phyloP scores from a whole-genome alignment of 2,797 vertebrate genomes.

The Scolopax bukidnonensis region DNA sequence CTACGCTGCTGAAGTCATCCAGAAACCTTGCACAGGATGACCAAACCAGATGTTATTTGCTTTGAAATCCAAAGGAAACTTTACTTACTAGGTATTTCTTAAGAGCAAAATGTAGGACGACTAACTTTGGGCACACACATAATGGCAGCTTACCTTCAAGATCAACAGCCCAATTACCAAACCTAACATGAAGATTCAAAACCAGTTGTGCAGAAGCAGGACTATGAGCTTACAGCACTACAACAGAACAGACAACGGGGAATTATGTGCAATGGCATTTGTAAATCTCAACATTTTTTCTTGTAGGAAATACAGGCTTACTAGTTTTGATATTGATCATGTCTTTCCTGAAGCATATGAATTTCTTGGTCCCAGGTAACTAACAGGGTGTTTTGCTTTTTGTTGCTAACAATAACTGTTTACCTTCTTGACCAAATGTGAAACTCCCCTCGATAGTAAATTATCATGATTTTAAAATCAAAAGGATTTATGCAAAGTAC shows the following conservation, averaged over 20 bases:
- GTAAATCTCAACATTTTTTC: background rate
- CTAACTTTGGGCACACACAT: background rate
- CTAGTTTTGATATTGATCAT: background rate
- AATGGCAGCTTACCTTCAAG: background rate
- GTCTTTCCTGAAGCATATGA: background rate
- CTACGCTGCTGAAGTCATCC: background rate
- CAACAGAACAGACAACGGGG: background rate
- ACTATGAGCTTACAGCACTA: background rate
- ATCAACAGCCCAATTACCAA: background rate
- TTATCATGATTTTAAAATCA: background rate
- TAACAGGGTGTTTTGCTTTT: background rate
- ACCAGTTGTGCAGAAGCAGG: background rate
- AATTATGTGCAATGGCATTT: background rate
- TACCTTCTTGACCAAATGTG: background rate
- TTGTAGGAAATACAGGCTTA: background rate
- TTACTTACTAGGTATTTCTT: background rate
- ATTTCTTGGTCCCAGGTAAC: background rate
- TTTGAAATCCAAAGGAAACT: slow-evolving; percentile 10
- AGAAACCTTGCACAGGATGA: background rate
- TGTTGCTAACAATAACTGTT: background rate
- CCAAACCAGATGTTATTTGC: background rate
- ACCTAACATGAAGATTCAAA: background rate
- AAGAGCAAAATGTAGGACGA: background rate
- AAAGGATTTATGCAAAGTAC: background rate
- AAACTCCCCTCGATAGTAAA: background rate